Conservation (phyloP, 2,888 invertebrate species). For the Coelopa pilipes region DNA sequence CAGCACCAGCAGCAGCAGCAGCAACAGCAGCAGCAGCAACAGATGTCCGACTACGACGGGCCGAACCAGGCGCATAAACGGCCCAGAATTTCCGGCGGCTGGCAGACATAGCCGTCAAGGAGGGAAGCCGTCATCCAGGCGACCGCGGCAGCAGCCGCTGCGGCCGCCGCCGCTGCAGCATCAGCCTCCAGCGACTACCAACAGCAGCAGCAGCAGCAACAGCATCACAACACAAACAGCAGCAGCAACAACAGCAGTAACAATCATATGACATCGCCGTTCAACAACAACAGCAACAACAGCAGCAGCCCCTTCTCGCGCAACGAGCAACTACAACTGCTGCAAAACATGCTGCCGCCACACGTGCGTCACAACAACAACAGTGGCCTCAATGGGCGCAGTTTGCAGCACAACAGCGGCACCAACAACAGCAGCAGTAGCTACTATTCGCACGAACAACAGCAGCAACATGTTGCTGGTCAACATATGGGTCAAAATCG, state of each 20-base stretch:
- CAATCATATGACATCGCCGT: slow-evolving; percentile 37
- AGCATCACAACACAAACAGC: slow-evolving; percentile 43
- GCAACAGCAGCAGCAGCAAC: slow-evolving; percentile 54
- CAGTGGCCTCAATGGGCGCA: slow-evolving; percentile 26
- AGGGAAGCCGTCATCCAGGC: slow-evolving; percentile 46
- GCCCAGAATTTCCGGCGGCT: slow-evolving; percentile 87
- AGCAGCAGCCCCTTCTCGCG: slow-evolving; percentile 47
- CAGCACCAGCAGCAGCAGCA: slow-evolving; percentile 57
- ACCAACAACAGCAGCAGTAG: slow-evolving; percentile 29
- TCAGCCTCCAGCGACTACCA: slow-evolving; percentile 30
- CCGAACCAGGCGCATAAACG: slow-evolving; percentile 75
- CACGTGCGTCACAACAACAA: slow-evolving; percentile 50
- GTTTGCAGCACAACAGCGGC: slow-evolving; percentile 8
- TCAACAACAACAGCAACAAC: slow-evolving; percentile 39
- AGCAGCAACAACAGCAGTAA: slow-evolving; percentile 38
- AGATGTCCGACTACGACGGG: slow-evolving; percentile 73
- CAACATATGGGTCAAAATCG: slow-evolving; percentile 32
- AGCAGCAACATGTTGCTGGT: slow-evolving; percentile 37
- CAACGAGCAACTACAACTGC: slow-evolving; percentile 39
- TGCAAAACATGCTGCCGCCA: slow-evolving; percentile 55
- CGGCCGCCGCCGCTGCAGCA: slow-evolving; percentile 33
- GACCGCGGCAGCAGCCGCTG: slow-evolving; percentile 50
- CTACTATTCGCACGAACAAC: slow-evolving; percentile 26
- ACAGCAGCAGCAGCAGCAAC: slow-evolving; percentile 51
- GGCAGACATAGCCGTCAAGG: slow-evolving; percentile 83